These are phyloP conservation scores for Andricus quercusramuli DNA, from an alignment of 2,888 invertebrate genomes.

Conservation along the genomic window DNA sequence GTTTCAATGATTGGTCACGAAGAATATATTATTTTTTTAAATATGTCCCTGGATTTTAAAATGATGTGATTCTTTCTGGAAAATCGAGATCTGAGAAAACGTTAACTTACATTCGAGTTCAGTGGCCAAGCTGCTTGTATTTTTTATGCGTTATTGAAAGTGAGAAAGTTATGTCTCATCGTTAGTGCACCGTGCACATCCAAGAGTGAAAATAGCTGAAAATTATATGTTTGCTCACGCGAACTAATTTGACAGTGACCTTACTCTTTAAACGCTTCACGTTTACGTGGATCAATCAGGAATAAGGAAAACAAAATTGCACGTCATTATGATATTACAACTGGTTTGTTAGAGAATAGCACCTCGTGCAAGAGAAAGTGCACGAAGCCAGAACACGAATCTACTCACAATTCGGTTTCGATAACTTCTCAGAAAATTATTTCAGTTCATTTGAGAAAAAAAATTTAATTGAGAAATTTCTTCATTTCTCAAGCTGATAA, in stretches of 20 bases:
- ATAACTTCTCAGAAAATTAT: constrained; percentile 5
- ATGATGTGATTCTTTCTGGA: too few species aligned
- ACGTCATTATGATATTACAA: constrained; percentile 11
- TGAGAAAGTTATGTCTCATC: constrained; percentile 15
- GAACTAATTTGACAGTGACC: constrained; percentile 39
- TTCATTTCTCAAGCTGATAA: neutral
- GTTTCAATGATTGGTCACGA: too few species aligned
- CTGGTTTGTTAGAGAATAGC: constrained; percentile 10
- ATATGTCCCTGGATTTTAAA: too few species aligned
- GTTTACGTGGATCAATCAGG: constrained; percentile 30
- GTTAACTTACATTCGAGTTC: neutral
- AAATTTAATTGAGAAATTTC: constrained; percentile 2
- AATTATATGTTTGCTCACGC: constrained; percentile 39
- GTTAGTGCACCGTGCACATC: neutral
- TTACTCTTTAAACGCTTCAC: constrained; percentile 21
- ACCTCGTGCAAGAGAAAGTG: constrained; percentile 14
- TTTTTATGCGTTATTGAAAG: neutral
- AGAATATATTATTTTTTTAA: too few species aligned
- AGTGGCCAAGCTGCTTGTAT: neutral
- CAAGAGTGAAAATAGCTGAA: neutral
- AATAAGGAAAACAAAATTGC: constrained; percentile 27
- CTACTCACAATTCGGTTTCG: constrained; percentile 6
- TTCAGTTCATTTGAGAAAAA: neutral
- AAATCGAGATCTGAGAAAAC: neutral
- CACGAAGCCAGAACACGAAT: neutral